Percentiles rank a stretch among this genome's conserved stretches.
These are phyloP conservation scores for Andrena dorsata DNA, from an alignment of 2,888 invertebrate species.

Conservation along the genomic window DNA sequence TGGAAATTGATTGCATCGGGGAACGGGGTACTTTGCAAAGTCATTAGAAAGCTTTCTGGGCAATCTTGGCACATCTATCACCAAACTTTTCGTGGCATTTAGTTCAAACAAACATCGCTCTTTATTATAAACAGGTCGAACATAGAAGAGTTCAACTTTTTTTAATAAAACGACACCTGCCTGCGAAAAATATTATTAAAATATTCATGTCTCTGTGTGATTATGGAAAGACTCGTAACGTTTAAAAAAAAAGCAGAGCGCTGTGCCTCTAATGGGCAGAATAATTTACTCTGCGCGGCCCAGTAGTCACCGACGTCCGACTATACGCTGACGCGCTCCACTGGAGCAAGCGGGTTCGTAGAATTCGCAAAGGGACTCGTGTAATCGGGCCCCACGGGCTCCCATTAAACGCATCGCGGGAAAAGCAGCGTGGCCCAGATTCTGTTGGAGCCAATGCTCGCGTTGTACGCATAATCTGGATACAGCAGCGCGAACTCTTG, in stretches of 20 bases:
- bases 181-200: no score
- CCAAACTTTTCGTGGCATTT: neutral
- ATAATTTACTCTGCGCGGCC: neutral
- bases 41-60: neutral
- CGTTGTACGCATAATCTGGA: constrained; percentile 14
- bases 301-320: neutral
- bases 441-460: neutral
- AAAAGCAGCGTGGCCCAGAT: neutral
- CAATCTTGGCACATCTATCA: neutral
- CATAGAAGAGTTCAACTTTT: no score
- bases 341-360: constrained; percentile 11
- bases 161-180: no score
- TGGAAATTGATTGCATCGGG: neutral
- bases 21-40: neutral
- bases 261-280: constrained; percentile 4
- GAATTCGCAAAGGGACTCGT: neutral
- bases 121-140: neutral
- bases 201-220: neutral
- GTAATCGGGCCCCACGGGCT: constrained; percentile 7
- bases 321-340: constrained; percentile 27
- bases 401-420: neutral
- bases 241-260: neutral
- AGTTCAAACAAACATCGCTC: neutral
- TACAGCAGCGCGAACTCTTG: constrained; percentile 6
- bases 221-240: neutral